Evolutionary conservation across 2,113 vertebrate species (phyloP), one percentile per base, ranked within the genome.

Genomic region (Poicephalus meyeri): DNA sequence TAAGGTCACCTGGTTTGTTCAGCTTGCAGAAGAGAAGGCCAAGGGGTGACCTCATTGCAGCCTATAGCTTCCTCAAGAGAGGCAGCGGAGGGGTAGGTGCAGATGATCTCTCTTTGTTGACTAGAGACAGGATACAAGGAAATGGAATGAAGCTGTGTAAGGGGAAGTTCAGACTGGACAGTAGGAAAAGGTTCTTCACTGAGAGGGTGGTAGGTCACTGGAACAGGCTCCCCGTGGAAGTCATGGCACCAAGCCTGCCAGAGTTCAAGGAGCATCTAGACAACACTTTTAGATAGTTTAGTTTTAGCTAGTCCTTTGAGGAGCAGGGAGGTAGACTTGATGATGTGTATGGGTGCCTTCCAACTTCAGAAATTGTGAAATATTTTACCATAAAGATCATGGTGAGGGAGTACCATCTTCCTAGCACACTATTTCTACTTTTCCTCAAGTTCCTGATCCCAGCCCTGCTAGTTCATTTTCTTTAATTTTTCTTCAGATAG

Each of bases 111-210:
- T n/a, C 58, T 50, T 56, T 65, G 49, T 17, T 72, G 71, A 82
- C 14, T 31, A 72, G 19, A 1, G 3, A 55, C 1, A 61, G 35
- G 41, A 82, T 41, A 68, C 0, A 3, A 61, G 10, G 41, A 53
- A 87, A 91, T 8, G 9, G 26, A 24, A 61, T 14, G 65, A 82
- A 78, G 47, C 7, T 79, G 17, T 2, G 0, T 19, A 20, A 77
- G 19, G 12, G 26, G 5, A 58, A 35, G 56, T 35, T 65, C 44
- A 86, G 11, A 44, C 0, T 39, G 19, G 28, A 55, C 35, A 56
- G 14, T 4, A 72, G 41, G 11, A 72, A 72, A 31, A 81, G 7
- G 5, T 82, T 81, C 33, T 85, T 80, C 49, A 56, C 17, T 24
- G 44, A 76, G 20, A 52, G 10, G 13, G 39, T 37, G n/a, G 17